Evolutionary conservation across 2,797 vertebrate species (phyloP).

Genomic region (Artibeus lituratus): DNA sequence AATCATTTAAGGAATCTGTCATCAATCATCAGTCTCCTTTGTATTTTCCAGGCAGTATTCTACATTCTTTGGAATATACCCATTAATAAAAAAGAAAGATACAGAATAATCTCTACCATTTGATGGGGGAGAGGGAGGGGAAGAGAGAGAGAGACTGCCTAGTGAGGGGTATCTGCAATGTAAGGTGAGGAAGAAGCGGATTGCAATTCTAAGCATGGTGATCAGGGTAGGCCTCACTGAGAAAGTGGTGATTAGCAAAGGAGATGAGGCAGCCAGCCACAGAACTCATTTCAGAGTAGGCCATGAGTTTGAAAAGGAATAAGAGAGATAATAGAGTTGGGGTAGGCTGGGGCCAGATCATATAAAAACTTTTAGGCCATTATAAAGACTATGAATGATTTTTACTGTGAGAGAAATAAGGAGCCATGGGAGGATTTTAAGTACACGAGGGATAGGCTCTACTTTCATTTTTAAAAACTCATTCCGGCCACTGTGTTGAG

Average conservation of each 20-base stretch:
- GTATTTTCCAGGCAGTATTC: not conserved
- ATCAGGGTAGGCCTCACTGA: not conserved
- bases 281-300: not conserved
- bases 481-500: not conserved
- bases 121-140: not conserved
- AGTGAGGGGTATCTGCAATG: not conserved
- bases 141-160: not conserved
- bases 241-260: not conserved
- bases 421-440: not conserved
- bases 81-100: not conserved
- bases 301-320: not conserved
- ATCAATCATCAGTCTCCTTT: not conserved
- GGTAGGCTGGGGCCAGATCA: too few species aligned
- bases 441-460: not conserved
- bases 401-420: not conserved
- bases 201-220: not conserved
- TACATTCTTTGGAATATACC: not conserved
- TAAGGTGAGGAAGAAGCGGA: not conserved
- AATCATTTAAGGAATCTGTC: not conserved
- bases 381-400: not conserved
- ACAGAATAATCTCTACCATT: not conserved
- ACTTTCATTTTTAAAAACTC: not conserved
- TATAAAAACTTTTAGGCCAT: not conserved
- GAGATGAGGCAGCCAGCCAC: not conserved
- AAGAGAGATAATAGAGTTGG: not conserved